Conservation (phyloP, 2,888 invertebrate genomes). For the Drosophila prostipennis region DNA sequence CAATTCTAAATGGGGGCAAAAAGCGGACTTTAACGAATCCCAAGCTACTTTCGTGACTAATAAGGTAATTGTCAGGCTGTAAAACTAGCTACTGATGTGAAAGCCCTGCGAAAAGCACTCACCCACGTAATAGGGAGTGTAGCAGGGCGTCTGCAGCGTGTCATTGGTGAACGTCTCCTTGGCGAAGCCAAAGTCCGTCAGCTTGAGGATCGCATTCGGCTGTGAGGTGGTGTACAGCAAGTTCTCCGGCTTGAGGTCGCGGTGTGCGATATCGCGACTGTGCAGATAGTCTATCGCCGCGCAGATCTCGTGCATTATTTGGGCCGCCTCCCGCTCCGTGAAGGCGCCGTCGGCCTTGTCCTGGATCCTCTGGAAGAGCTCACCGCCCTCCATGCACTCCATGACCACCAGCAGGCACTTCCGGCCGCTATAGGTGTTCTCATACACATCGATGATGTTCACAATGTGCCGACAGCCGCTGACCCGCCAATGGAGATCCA, state of each 20-base stretch:
- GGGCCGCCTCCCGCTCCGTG: slow-evolving; percentile 97
- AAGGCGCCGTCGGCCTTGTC: slow-evolving; percentile 96
- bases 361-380: slow-evolving; percentile 98
- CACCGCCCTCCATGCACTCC: slow-evolving; percentile 99
- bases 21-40: neutral
- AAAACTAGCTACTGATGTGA: neutral
- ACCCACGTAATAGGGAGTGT: slow-evolving; percentile 99
- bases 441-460: slow-evolving; percentile 95
- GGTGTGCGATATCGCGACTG: slow-evolving; percentile 96
- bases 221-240: slow-evolving; percentile 93
- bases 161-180: slow-evolving; percentile 95
- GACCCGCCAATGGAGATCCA: slow-evolving; percentile 97
- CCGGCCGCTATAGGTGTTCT: slow-evolving; percentile 96
- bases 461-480: slow-evolving; percentile 97
- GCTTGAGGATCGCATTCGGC: slow-evolving; percentile 92
- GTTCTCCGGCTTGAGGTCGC: slow-evolving; percentile 99
- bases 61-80: neutral
- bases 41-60: neutral
- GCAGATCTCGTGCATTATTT: slow-evolving; percentile 98
- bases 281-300: slow-evolving; percentile 97
- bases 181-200: slow-evolving; percentile 99
- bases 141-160: slow-evolving; percentile 98
- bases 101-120: slow-evolving; percentile 76
- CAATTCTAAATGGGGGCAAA: neutral
- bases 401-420: slow-evolving; percentile 98